Conservation (phyloP, 2,113 vertebrate genomes). For the Siniperca knerii region DNA sequence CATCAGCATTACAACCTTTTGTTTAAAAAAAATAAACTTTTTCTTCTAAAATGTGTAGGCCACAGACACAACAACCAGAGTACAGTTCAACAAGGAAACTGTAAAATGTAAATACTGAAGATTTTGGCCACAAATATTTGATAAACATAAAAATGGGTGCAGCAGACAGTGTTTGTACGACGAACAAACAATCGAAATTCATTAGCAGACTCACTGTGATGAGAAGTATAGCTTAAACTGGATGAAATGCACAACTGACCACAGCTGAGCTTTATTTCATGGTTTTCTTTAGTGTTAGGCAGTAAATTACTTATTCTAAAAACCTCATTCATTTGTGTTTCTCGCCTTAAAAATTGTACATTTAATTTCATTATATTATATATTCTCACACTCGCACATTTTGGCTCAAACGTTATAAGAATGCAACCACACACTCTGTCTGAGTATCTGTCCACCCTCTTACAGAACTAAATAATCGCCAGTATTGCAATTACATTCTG, state of each 20-base stretch:
- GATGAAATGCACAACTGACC: slow-evolving; percentile 29
- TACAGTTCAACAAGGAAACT: not conserved
- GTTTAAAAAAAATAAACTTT: not conserved
- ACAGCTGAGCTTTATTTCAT: slow-evolving; percentile 12
- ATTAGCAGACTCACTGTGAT: not conserved
- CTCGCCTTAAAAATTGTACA: not conserved
- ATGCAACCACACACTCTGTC: slow-evolving; percentile 25
- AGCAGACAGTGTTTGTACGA: slow-evolving; percentile 25
- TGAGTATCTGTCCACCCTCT: slow-evolving; percentile 4
- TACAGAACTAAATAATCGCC: slow-evolving; percentile 2
- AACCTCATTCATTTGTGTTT: slow-evolving; percentile 4
- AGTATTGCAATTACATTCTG: slow-evolving; percentile 9
- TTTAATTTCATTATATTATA: not conserved
- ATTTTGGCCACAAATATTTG: slow-evolving; percentile 29
- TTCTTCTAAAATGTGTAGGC: not conserved
- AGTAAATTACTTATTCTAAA: slow-evolving; percentile 28
- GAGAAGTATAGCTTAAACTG: not conserved
- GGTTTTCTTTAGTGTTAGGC: slow-evolving; percentile 5
- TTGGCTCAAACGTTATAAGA: slow-evolving; percentile 54
- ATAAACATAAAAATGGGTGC: not conserved
- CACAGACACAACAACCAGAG: not conserved
- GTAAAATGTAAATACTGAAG: slow-evolving; percentile 36
- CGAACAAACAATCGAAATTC: slow-evolving; percentile 5
- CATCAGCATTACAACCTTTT: not conserved
- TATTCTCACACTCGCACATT: slow-evolving; percentile 30